A percentile compares a stretch with the other conserved stretches of the same genome.
Conservation (phyloP, 2,888 invertebrate species). For the Eristalinus sepulchralis region DNA sequence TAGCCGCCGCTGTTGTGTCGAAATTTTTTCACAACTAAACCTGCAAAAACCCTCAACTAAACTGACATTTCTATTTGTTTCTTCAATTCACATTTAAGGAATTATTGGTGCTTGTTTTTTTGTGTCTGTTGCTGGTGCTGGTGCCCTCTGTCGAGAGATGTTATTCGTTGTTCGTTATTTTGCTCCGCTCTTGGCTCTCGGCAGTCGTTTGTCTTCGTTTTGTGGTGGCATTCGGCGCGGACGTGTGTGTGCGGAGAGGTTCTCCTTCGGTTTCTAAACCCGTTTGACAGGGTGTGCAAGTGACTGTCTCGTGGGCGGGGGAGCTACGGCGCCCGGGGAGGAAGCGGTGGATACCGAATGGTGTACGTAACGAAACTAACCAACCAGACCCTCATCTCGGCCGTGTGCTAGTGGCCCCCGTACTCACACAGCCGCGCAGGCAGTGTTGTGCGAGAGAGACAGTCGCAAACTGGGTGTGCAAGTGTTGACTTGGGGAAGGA, state of each 20-base stretch:
- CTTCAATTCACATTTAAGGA: conserved; percentile 71
- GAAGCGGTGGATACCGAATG: conserved; percentile 28
- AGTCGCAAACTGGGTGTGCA: background rate
- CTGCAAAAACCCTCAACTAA: conserved; percentile 75
- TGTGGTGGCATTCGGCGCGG: conserved; percentile 16
- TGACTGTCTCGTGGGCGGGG: background rate
- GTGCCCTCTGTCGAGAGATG: conserved; percentile 16
- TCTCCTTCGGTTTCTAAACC: conserved; percentile 61
- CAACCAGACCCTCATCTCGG: conserved; percentile 63
- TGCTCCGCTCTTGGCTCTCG: background rate
- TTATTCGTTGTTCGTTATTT: conserved; percentile 48
- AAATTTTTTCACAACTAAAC: conserved; percentile 72
- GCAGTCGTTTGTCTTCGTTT: background rate
- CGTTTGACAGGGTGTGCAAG: conserved; percentile 44
- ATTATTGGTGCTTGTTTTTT: conserved; percentile 59
- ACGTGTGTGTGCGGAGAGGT: conserved; percentile 13
- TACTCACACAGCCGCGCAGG: background rate
- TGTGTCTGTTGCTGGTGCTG: conserved; percentile 6
- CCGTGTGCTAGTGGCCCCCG: background rate
- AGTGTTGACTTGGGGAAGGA: conserved; percentile 47
- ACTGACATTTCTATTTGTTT: conserved; percentile 74
- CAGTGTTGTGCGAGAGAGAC: background rate
- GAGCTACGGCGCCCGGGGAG: conserved; percentile 11
- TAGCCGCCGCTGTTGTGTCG: conserved; percentile 51
- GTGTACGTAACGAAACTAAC: conserved; percentile 67